Evolutionary conservation across 2,797 vertebrate species (phyloP).

Genomic region (Sebastes diploproa): DNA sequence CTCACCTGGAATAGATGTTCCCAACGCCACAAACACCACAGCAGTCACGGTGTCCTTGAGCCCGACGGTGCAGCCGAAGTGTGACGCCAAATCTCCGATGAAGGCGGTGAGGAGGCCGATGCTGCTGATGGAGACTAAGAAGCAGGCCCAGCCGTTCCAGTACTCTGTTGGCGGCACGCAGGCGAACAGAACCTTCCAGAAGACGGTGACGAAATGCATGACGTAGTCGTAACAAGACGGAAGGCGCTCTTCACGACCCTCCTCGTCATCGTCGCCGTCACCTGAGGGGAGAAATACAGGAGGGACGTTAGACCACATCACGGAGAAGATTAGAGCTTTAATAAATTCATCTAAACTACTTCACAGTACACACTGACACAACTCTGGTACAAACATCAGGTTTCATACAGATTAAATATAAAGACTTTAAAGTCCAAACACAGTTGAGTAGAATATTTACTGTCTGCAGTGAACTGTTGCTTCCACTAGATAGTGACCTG

Average conservation of each 20-base stretch:
- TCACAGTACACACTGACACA: too few species aligned
- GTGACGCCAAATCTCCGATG: slow-evolving; percentile 90
- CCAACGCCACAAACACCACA: slow-evolving; percentile 91
- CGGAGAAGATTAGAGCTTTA: not conserved
- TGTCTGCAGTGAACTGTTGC: slow-evolving; percentile 9
- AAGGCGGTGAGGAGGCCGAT: slow-evolving; percentile 85
- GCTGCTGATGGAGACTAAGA: slow-evolving; percentile 85
- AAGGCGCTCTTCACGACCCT: slow-evolving; percentile 86
- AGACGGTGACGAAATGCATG: slow-evolving; percentile 93
- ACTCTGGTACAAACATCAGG: not conserved
- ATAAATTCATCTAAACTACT: not conserved
- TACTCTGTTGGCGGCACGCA: slow-evolving; percentile 91
- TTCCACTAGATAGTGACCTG: slow-evolving; percentile 47
- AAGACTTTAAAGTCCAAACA: not conserved
- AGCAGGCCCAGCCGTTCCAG: slow-evolving; percentile 94
- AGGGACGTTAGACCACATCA: not conserved
- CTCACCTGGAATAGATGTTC: slow-evolving; percentile 90
- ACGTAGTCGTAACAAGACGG: slow-evolving; percentile 92
- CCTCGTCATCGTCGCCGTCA: slow-evolving; percentile 87
- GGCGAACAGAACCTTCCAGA: slow-evolving; percentile 94
- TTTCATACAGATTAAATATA: not conserved
- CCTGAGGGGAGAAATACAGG: slow-evolving; percentile 43
- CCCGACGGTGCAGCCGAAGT: slow-evolving; percentile 93
- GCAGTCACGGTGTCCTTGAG: slow-evolving; percentile 90
- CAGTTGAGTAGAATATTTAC: not conserved